Conservation (phyloP, 2,113 vertebrate genomes). For the Aplodontia rufa region DNA sequence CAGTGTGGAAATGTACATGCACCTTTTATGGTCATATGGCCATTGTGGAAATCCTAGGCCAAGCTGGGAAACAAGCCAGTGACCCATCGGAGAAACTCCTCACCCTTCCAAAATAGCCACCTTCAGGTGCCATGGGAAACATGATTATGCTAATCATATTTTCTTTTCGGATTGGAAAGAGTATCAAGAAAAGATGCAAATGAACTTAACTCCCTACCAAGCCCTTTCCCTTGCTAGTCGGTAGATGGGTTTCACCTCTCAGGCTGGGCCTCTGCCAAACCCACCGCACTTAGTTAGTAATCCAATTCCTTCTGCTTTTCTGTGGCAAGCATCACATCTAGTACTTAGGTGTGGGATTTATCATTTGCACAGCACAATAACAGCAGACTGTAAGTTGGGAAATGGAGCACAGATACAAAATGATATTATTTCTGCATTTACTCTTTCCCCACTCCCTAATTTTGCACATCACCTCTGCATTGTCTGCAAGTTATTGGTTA, state of each 20-base stretch:
- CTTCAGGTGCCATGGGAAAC: neutral
- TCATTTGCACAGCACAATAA: neutral
- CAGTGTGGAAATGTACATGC: neutral
- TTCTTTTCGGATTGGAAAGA: slow-evolving; percentile 57
- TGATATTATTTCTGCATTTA: neutral
- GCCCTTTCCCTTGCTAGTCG: neutral
- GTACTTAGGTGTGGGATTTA: neutral
- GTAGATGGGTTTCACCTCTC: neutral
- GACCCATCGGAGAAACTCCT: neutral
- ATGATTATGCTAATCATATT: slow-evolving; percentile 15
- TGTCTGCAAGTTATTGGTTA: neutral
- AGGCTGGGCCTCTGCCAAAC: neutral
- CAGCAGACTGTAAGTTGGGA: neutral
- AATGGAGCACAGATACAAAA: neutral
- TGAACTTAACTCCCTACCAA: neutral
- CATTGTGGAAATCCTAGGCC: neutral
- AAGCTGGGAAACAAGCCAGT: neutral
- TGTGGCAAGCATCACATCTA: neutral
- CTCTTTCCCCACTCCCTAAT: neutral
- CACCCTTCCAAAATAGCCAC: neutral
- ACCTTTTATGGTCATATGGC: neutral
- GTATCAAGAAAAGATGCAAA: slow-evolving; percentile 28
- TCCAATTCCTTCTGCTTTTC: slow-evolving; percentile 34
- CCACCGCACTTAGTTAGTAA: neutral
- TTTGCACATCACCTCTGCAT: neutral